Evolutionary conservation across 2,888 invertebrate species (phyloP).

Genomic region (Cataglyphis rosenhaueri): DNA sequence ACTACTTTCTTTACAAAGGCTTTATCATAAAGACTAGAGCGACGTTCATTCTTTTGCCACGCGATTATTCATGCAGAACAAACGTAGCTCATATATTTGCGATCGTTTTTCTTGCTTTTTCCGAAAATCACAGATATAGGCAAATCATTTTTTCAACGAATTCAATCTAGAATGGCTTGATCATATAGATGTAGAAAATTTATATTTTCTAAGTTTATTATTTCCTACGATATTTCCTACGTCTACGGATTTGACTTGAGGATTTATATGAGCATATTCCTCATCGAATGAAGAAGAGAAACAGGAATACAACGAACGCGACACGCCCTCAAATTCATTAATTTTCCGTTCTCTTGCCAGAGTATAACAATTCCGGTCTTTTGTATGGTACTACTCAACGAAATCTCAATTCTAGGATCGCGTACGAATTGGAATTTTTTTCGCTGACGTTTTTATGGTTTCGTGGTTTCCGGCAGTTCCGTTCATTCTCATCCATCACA

Average conservation of each 20-base stretch:
- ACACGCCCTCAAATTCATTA: slow-evolving; percentile 44
- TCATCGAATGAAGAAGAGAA: slow-evolving; percentile 9
- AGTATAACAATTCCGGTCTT: background rate
- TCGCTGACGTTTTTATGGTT: slow-evolving; percentile 56
- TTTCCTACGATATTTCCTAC: no score
- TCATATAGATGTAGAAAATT: no score
- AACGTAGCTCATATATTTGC: background rate
- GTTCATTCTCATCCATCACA: slow-evolving; percentile 35
- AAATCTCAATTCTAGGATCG: slow-evolving; percentile 23
- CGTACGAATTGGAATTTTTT: slow-evolving; percentile 48
- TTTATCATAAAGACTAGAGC: no score
- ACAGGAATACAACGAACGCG: slow-evolving; percentile 15
- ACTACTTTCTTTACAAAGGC: background rate
- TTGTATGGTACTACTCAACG: slow-evolving; percentile 5
- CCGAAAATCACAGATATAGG: background rate
- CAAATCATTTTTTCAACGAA: slow-evolving; percentile 22
- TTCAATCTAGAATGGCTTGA: slow-evolving; percentile 23
- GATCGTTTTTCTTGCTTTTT: background rate
- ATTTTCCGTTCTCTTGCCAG: slow-evolving; percentile 25
- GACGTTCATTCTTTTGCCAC: background rate
- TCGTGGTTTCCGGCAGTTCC: slow-evolving; percentile 21
- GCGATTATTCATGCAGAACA: background rate
- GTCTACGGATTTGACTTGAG: background rate
- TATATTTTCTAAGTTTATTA: no score
- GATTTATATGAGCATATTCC: slow-evolving; percentile 13